phyloP scores from a whole-genome alignment of 1,140 invertebrate genomes.

The Pissodes strobi region DNA sequence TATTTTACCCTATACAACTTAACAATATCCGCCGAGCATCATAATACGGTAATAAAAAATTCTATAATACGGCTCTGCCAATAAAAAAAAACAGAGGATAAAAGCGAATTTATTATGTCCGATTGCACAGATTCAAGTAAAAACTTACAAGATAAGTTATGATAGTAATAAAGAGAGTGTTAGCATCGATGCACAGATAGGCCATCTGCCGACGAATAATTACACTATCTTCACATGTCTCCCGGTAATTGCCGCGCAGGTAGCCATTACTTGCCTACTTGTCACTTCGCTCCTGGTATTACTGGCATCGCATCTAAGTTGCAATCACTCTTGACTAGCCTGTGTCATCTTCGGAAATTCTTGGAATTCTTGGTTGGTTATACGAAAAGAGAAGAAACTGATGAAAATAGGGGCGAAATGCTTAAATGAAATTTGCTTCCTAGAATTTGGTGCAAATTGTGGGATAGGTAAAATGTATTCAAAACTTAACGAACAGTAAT shows the following conservation, averaged over 20 bases:
- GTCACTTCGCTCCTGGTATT: conserved; percentile 12
- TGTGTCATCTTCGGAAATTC: conserved; percentile 2
- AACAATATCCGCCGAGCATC: no score
- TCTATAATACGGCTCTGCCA: no score
- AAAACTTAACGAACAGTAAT: no score
- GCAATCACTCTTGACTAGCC: background rate
- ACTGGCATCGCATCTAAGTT: conserved; percentile 4
- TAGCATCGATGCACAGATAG: conserved; percentile 15
- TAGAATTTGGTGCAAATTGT: no score
- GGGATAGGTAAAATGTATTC: no score
- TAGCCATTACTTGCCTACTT: conserved; percentile 13
- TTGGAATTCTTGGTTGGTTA: background rate
- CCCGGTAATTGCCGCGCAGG: conserved; percentile 21
- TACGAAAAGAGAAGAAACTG: no score
- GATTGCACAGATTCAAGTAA: background rate
- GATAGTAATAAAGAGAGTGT: conserved; percentile 23
- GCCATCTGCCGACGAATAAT: conserved; percentile 31
- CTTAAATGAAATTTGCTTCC: no score
- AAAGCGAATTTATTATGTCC: conserved; percentile 12
- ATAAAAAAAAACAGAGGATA: no score
- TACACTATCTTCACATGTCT: conserved; percentile 30
- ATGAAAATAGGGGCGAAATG: no score
- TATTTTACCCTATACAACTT: no score
- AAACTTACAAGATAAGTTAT: conserved; percentile 15
- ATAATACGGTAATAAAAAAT: no score